Evolutionary conservation across 1,140 invertebrate species (phyloP).

Genomic region (Drosophila pandora): DNA sequence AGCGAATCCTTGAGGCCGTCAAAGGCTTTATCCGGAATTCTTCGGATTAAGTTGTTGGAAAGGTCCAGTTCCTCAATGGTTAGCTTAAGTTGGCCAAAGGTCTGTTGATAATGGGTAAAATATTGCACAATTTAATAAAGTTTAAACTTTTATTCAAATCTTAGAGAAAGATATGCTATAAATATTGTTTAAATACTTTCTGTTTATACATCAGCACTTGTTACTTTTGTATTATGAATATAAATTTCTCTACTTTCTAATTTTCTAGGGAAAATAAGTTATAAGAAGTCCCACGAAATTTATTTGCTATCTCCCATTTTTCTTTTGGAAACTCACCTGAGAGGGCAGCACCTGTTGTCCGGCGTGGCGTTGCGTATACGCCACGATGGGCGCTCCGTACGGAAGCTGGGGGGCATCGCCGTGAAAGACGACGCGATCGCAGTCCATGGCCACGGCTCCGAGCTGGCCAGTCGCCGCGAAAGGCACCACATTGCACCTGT

Average conservation of each 20-base stretch:
- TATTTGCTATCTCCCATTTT: too few relatives aligned
- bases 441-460: conserved; percentile 87
- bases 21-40: conserved; percentile 91
- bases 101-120: conserved; percentile 62
- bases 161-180: background rate
- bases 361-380: conserved; percentile 90
- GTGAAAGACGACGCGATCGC: conserved; percentile 92
- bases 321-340: conserved; percentile 84
- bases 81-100: conserved; percentile 86
- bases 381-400: conserved; percentile 89
- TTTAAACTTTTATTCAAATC: background rate
- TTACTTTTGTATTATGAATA: background rate
- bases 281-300: background rate
- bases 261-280: background rate
- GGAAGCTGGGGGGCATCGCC: conserved; percentile 90
- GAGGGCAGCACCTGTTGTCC: conserved; percentile 92
- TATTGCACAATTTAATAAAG: background rate
- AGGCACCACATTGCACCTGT: conserved; percentile 83
- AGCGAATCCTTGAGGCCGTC: conserved; percentile 87
- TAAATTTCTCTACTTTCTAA: background rate
- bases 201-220: background rate
- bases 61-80: conserved; percentile 91
- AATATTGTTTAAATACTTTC: background rate
- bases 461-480: conserved; percentile 81
- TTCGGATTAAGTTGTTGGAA: conserved; percentile 91